Base-by-base conservation (phyloP, 2,797 vertebrate genomes). In the Mus caroli region DNA sequence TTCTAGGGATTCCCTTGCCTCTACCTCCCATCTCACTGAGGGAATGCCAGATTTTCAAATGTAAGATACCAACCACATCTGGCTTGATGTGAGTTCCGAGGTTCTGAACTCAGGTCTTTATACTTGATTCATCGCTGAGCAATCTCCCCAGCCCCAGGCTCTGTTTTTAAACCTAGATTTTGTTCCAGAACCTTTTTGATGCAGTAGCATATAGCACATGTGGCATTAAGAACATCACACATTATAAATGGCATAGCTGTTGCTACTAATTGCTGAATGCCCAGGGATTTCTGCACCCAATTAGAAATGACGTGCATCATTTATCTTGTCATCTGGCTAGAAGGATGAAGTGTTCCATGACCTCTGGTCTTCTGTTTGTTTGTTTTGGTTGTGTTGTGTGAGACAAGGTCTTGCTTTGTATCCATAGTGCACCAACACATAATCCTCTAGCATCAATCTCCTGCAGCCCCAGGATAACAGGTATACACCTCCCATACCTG, bases 291-390 rank as follows among this genome's bases (percentile, higher is more conserved):
- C 90, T 96, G 50, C 73, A 92, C 91, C 67, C 78, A 95, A 80
- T 97, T 97, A 94, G 85, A 86, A 90, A 94, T 43, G 78, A 83
- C 92, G 62, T 91, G 12, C 90, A 90, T 91, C 96, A 88, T 69
- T 95, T 95, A 94, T 97, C 83, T 96, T 90, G 73, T 80, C 92
- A 92, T 94, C 71, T 73, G 89, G 58, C 87, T 96, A 92, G 69
- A 95, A 96, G 89, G 93, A 96, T 71, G 50, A 90, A 78, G 75
- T 67, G 64, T 40, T 73, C 26, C 6, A 43, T 79, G 88, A 89
- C 76, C 43, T 82, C 92, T 90, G 67, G 10, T n/a, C 11, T 90
- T 78, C 34, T 28, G 43, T 37, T 52, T 28, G 8, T 73, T 73
- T 62, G 40, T 37, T 67, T 67, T 31, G 46, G 15, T 77, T 62